These are phyloP conservation scores for Cremastobaeus sp. DNA, from an alignment of 2,888 invertebrate genomes.

Conservation along the genomic window DNA sequence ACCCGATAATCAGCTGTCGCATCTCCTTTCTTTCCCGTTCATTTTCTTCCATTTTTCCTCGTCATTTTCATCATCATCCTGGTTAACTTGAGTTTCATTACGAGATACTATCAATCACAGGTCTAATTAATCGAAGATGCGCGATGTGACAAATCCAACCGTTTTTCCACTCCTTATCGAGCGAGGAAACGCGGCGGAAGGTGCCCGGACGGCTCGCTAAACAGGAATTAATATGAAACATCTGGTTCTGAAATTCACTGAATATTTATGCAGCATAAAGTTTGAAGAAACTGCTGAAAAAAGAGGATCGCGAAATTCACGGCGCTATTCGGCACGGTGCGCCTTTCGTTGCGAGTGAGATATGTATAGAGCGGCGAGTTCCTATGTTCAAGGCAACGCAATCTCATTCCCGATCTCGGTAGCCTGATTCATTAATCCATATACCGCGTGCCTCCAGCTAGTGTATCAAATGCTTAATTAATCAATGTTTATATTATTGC, in stretches of 20 bases:
- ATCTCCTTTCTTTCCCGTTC: conserved; percentile 55
- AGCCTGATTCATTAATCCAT: conserved; percentile 67
- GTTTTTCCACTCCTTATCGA: conserved; percentile 10
- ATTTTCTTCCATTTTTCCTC: conserved; percentile 30
- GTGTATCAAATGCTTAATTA: conserved; percentile 72
- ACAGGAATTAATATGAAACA: conserved; percentile 20
- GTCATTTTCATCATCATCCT: conserved; percentile 64
- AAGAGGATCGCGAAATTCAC: conserved; percentile 32
- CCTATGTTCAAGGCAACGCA: conserved; percentile 56
- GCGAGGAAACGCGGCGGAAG: background rate
- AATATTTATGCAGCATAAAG: conserved; percentile 33
- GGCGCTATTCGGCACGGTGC: conserved; percentile 49
- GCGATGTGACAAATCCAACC: conserved; percentile 11
- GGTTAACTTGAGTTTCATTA: conserved; percentile 68
- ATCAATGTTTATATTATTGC: conserved; percentile 75
- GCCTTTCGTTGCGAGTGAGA: conserved; percentile 46
- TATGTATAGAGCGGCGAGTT: conserved; percentile 54
- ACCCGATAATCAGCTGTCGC: conserved; percentile 54
- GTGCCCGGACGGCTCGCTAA: background rate
- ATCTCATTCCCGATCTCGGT: conserved; percentile 58
- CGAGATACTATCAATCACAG: conserved; percentile 71
- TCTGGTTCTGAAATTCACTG: conserved; percentile 35
- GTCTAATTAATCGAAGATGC: conserved; percentile 63
- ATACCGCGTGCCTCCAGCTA: conserved; percentile 63
- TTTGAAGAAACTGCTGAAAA: conserved; percentile 26